Percentiles rank a stretch among this genome's conserved stretches.
Conservation (phyloP, 2,113 vertebrate species). For the Megaptera novaeangliae region DNA sequence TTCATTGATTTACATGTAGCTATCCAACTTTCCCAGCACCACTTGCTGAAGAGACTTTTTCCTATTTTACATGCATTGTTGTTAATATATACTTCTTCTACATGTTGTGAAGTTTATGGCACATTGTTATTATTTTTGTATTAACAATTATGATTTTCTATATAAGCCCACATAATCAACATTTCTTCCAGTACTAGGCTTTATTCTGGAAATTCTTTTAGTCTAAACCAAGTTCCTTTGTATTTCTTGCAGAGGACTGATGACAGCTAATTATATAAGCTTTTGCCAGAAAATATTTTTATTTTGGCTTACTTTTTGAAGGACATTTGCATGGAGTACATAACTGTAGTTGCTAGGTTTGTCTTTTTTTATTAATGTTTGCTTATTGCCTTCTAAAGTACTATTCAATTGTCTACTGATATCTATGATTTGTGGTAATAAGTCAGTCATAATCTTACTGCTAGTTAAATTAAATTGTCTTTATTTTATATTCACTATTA, state of each 20-base stretch:
- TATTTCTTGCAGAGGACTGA: background rate
- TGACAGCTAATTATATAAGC: background rate
- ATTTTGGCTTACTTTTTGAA: background rate
- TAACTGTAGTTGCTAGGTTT: background rate
- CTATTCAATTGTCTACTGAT: background rate
- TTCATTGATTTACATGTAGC: too few species aligned
- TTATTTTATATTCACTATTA: background rate
- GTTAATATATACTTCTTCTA: background rate
- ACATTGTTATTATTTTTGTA: background rate
- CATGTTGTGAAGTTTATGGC: background rate
- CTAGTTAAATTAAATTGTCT: background rate
- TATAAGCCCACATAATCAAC: background rate
- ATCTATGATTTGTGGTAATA: background rate
- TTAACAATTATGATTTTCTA: background rate
- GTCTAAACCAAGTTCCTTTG: background rate
- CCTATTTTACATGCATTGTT: background rate
- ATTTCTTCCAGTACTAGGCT: background rate
- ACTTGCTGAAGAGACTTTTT: too few species aligned
- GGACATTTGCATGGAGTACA: background rate
- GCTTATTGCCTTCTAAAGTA: background rate
- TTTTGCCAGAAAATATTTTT: background rate
- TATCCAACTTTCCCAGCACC: too few species aligned
- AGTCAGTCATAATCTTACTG: background rate
- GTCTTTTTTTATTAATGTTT: background rate
- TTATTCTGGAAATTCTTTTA: background rate